These are phyloP conservation scores for Chloroceryle aenea DNA, from an alignment of 2,113 vertebrate genomes.

Conservation along the genomic window DNA sequence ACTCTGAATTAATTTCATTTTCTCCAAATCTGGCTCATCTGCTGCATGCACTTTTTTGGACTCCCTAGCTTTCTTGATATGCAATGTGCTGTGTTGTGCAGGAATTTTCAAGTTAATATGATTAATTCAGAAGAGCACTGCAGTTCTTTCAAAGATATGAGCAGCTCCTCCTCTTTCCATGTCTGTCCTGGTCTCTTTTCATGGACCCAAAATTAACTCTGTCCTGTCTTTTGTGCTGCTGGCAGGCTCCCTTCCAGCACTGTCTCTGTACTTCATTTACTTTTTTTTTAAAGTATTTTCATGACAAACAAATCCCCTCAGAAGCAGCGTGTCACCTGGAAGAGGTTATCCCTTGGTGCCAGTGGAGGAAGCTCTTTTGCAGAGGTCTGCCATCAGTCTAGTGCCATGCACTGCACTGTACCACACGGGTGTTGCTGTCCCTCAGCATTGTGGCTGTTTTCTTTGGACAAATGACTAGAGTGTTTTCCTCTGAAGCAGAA, in stretches of 20 bases:
- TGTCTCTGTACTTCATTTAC: not conserved
- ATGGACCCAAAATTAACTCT: not conserved
- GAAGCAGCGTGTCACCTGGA: not conserved
- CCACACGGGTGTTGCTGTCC: fast-evolving
- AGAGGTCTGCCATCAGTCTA: not conserved
- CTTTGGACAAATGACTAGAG: not conserved
- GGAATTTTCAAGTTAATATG: not conserved
- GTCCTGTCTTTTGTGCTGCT: not conserved
- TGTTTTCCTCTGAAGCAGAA: not conserved
- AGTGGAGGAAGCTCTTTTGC: not conserved
- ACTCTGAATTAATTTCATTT: not conserved
- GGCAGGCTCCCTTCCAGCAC: not conserved
- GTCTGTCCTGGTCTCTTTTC: not conserved
- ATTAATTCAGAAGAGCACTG: not conserved
- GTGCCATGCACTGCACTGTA: fast-evolving
- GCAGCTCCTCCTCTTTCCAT: not conserved
- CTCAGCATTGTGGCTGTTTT: not conserved
- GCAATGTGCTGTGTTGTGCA: not conserved
- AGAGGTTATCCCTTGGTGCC: not conserved
- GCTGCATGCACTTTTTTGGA: not conserved
- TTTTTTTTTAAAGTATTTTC: not conserved
- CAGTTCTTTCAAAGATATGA: not conserved
- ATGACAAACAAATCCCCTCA: not conserved
- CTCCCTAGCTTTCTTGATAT: not conserved
- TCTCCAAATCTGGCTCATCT: not conserved